Conservation (phyloP, 2,797 vertebrate species). For the Enteromius viviparus region DNA sequence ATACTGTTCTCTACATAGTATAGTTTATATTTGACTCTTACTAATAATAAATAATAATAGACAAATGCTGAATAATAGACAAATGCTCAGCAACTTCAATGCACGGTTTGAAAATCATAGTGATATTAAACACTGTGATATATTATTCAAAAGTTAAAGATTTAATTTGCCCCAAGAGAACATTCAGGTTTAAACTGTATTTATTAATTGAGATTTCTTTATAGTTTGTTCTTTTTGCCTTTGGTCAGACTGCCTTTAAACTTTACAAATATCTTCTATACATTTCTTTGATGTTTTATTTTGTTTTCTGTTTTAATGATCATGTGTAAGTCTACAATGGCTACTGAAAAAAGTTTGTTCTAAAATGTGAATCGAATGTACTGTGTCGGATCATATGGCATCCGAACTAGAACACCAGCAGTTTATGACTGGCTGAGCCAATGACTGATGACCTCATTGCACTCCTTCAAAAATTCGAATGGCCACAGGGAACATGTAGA, state of each 20-base stretch:
- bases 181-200: not conserved
- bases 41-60: not conserved
- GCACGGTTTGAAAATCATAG: not conserved
- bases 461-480: constrained; percentile 4
- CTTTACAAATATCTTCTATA: not conserved
- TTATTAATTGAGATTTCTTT: not conserved
- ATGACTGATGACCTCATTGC: constrained; percentile 3
- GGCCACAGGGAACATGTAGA: constrained; percentile 16
- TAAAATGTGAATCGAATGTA: not conserved
- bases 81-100: not conserved
- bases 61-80: not conserved
- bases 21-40: not conserved
- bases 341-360: not conserved
- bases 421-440: constrained; percentile 1
- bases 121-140: not conserved
- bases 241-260: not conserved
- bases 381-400: not conserved
- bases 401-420: not conserved
- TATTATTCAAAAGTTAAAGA: not conserved
- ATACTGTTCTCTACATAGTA: not conserved
- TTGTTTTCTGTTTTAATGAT: not conserved
- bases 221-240: constrained; percentile 17
- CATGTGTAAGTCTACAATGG: not conserved
- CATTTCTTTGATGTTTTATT: not conserved
- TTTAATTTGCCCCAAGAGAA: not conserved